phyloP scores from a whole-genome alignment of 2,888 invertebrate genomes.

The Aspidiotus destructor region DNA sequence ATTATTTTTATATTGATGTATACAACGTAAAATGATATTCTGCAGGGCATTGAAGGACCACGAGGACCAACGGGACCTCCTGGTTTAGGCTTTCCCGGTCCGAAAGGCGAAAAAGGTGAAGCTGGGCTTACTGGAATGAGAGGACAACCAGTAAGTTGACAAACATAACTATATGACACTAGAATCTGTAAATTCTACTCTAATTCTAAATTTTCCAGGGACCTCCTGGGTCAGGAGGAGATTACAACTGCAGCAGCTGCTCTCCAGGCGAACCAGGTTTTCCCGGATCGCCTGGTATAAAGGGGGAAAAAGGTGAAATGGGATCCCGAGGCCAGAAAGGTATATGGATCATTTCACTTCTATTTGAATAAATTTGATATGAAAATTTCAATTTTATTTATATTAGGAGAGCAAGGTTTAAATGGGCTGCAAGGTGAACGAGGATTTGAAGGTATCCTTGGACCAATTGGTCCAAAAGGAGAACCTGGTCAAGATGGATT shows the following conservation, averaged over 20 bases:
- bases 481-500: slow-evolving; percentile 16
- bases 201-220: slow-evolving; percentile 37
- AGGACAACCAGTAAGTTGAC: slow-evolving; percentile 43
- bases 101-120: slow-evolving; percentile 40
- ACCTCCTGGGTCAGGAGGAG: slow-evolving; percentile 43
- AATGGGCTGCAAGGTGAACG: slow-evolving; percentile 21
- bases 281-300: slow-evolving; percentile 41
- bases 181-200: background rate
- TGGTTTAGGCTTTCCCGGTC: slow-evolving; percentile 15
- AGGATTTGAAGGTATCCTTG: slow-evolving; percentile 10
- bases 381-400: background rate
- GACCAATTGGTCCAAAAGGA: slow-evolving; percentile 14
- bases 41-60: background rate
- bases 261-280: slow-evolving; percentile 26
- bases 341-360: background rate
- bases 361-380: background rate
- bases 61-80: slow-evolving; percentile 17
- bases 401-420: slow-evolving; percentile 48
- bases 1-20: background rate
- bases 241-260: slow-evolving; percentile 13
- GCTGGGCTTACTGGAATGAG: slow-evolving; percentile 42
- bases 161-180: slow-evolving; percentile 40
- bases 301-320: slow-evolving; percentile 41
- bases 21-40: background rate
- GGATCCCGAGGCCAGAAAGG: slow-evolving; percentile 37